Evolutionary conservation across 2,888 invertebrate genomes (phyloP).

Genomic region (Amaurobius ferox): DNA sequence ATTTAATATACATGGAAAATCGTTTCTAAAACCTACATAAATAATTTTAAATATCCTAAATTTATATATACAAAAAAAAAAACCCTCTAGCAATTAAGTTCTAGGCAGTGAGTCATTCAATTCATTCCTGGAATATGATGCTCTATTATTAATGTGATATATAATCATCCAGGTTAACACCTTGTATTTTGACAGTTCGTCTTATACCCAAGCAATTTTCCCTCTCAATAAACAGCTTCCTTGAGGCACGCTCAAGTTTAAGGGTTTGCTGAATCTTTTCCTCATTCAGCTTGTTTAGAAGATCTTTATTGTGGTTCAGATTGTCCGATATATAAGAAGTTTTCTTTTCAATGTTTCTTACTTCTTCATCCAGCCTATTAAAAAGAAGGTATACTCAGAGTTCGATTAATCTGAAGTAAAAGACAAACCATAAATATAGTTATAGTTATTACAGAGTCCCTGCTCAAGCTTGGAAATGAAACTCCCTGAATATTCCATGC

Average conservation of each 20-base stretch:
- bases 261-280: slow-evolving; percentile 36
- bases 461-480: no score
- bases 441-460: neutral
- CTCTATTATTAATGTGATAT: no score
- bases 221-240: slow-evolving; percentile 40
- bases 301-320: slow-evolving; percentile 22
- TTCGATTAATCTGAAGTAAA: no score
- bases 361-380: slow-evolving; percentile 48
- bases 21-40: no score
- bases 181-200: slow-evolving; percentile 34
- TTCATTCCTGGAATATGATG: no score
- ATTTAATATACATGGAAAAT: no score
- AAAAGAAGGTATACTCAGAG: no score
- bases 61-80: no score
- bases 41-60: no score
- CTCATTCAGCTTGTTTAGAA: slow-evolving; percentile 24
- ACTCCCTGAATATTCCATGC: no score
- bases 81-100: no score
- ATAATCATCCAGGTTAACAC: slow-evolving; percentile 4
- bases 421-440: neutral
- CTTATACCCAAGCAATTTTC: slow-evolving; percentile 49
- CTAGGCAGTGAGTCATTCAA: no score
- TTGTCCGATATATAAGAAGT: neutral
- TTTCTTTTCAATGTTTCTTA: slow-evolving; percentile 33
- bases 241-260: slow-evolving; percentile 27